Conservation (phyloP, 2,888 invertebrate species). For the Cataglyphis cursor region DNA sequence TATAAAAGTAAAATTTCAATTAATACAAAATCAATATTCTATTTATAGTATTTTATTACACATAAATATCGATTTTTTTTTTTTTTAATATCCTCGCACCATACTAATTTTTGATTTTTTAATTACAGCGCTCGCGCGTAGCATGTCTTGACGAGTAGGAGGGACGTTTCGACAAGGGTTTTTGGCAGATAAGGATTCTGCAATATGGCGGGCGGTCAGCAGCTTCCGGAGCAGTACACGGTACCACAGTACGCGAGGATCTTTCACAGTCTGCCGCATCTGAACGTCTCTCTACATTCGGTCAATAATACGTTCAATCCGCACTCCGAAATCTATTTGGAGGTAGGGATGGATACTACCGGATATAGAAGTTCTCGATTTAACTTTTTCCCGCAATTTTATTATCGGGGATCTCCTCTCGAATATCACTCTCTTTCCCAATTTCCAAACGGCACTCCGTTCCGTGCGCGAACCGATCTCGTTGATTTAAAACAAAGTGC, state of each 20-base stretch:
- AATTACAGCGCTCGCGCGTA: conserved; percentile 81
- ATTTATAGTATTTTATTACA: background rate
- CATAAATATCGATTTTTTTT: background rate
- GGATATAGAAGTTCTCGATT: conserved; percentile 27
- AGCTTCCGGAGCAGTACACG: conserved; percentile 91
- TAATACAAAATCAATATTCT: background rate
- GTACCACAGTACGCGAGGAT: conserved; percentile 95
- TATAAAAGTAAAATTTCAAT: conserved; percentile 21
- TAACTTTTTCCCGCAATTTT: conserved; percentile 14
- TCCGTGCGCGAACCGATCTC: conserved; percentile 51
- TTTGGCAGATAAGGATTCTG: conserved; percentile 83
- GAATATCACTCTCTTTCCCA: no score
- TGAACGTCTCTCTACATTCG: conserved; percentile 95
- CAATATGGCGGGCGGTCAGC: conserved; percentile 86
- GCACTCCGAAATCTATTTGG: conserved; percentile 95
- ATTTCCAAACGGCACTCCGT: background rate
- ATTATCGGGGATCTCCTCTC: background rate
- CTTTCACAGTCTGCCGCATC: conserved; percentile 96
- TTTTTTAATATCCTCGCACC: background rate
- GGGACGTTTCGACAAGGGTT: conserved; percentile 79
- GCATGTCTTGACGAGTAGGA: conserved; percentile 86
- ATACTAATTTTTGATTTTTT: background rate
- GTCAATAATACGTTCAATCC: conserved; percentile 97
- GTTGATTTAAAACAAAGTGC: conserved; percentile 54
- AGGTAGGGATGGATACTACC: conserved; percentile 89